Conservation (phyloP, 2,888 invertebrate species). For the Catotricha subobsoleta region DNA sequence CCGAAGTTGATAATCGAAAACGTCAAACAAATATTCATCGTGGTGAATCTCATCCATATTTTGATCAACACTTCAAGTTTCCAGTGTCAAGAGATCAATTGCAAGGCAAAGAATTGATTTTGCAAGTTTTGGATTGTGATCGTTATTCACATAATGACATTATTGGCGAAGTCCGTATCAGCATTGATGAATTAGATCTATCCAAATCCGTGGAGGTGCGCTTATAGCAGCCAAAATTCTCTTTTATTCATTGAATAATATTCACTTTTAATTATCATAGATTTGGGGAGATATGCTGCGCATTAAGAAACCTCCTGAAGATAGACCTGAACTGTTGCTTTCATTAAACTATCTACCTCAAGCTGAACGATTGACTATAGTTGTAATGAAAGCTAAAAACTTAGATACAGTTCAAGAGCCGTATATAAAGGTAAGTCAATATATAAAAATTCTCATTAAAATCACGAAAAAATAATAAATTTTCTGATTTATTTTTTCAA, state of each 20-base stretch:
- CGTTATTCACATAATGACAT: constrained; percentile 75
- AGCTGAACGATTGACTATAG: constrained; percentile 69
- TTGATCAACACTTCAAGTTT: constrained; percentile 84
- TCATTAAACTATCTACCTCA: constrained; percentile 78
- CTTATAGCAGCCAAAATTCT: background rate
- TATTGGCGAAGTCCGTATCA: constrained; percentile 66
- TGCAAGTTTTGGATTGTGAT: constrained; percentile 30
- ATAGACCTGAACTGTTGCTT: constrained; percentile 62
- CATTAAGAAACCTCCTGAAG: constrained; percentile 64
- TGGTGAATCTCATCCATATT: constrained; percentile 71
- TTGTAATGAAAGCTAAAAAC: constrained; percentile 69
- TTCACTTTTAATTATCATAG: constrained; percentile 30
- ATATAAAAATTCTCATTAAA: background rate
- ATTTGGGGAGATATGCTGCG: constrained; percentile 78
- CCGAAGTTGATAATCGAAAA: constrained; percentile 68
- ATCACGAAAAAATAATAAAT: background rate
- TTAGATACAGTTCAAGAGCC: constrained; percentile 65
- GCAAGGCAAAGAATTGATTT: constrained; percentile 49
- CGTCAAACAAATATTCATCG: constrained; percentile 71
- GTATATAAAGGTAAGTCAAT: constrained; percentile 38
- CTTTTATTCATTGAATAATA: background rate
- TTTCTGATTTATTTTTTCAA: background rate
- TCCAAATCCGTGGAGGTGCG: constrained; percentile 29
- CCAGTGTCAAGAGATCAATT: constrained; percentile 79
- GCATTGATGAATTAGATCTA: constrained; percentile 59